phyloP scores from a whole-genome alignment of 2,113 vertebrate genomes.

The Hydrochoerus hydrochaeris region DNA sequence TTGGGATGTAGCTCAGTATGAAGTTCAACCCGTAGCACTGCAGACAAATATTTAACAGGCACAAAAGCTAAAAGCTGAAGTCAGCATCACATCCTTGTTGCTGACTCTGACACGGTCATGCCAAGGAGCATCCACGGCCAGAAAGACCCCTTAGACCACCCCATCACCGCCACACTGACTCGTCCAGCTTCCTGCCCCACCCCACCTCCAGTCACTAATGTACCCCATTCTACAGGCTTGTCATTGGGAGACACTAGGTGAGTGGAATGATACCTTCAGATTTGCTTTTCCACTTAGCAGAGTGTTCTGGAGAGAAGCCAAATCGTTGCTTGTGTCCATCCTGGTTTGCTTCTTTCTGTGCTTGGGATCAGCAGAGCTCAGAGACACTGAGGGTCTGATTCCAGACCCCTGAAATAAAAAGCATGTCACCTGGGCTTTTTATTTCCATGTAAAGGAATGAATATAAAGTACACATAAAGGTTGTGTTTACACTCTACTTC shows the following conservation, averaged over 20 bases:
- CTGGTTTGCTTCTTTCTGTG: rapidly evolving
- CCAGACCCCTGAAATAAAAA: background rate
- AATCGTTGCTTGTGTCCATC: rapidly evolving
- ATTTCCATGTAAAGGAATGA: background rate
- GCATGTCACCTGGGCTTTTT: background rate
- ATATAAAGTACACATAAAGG: background rate
- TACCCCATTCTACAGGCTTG: background rate
- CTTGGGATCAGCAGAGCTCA: background rate
- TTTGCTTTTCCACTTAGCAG: background rate
- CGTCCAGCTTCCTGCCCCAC: background rate
- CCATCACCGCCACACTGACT: background rate
- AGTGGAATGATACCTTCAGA: background rate
- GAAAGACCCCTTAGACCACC: background rate
- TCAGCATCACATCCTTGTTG: background rate
- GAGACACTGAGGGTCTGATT: background rate
- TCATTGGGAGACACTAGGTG: background rate
- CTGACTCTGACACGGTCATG: background rate
- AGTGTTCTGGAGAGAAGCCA: background rate
- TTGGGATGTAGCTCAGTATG: background rate
- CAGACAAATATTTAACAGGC: background rate
- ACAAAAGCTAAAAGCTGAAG: background rate
- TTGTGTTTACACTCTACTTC: background rate
- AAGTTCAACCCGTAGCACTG: background rate
- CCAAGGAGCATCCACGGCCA: background rate
- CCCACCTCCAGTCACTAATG: background rate